phyloP scores from a whole-genome alignment of 2,888 invertebrate species.

The Eupithecia subfuscata region DNA sequence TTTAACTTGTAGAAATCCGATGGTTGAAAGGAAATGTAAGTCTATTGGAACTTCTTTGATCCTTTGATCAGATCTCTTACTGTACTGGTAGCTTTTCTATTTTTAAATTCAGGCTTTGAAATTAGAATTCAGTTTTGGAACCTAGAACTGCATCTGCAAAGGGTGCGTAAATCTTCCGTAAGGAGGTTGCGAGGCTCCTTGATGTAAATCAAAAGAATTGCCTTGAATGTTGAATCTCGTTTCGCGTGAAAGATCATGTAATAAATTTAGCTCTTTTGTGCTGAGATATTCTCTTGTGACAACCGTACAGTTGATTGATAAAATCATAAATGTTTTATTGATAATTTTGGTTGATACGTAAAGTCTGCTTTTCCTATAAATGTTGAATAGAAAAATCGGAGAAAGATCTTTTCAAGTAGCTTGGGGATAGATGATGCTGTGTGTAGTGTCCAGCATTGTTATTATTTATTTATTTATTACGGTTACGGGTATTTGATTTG shows the following conservation, averaged over 20 bases:
- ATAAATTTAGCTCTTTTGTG: constrained; percentile 52
- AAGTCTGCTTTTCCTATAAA: not conserved
- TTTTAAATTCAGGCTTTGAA: not conserved
- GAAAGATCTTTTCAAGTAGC: not conserved
- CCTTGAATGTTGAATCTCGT: constrained; percentile 18
- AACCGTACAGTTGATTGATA: constrained; percentile 47
- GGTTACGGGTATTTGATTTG: not conserved
- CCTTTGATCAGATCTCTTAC: not conserved
- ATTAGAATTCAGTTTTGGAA: not conserved
- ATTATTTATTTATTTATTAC: not conserved
- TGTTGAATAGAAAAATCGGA: not conserved
- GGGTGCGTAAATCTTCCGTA: constrained; percentile 1
- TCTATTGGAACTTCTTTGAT: not conserved
- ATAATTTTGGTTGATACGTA: not conserved
- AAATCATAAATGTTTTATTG: not conserved
- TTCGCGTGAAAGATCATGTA: constrained; percentile 38
- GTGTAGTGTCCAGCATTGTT: too few species aligned
- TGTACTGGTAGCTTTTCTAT: not conserved
- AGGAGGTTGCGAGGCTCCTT: not conserved
- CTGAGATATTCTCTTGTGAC: constrained; percentile 49
- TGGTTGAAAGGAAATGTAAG: not conserved
- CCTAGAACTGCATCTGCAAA: not conserved
- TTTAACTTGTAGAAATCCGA: not conserved
- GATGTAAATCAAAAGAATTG: constrained; percentile 32
- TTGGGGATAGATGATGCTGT: too few species aligned